Evolutionary conservation across 2,113 vertebrate genomes (phyloP).

Genomic region (Chloropsis hardwickii): DNA sequence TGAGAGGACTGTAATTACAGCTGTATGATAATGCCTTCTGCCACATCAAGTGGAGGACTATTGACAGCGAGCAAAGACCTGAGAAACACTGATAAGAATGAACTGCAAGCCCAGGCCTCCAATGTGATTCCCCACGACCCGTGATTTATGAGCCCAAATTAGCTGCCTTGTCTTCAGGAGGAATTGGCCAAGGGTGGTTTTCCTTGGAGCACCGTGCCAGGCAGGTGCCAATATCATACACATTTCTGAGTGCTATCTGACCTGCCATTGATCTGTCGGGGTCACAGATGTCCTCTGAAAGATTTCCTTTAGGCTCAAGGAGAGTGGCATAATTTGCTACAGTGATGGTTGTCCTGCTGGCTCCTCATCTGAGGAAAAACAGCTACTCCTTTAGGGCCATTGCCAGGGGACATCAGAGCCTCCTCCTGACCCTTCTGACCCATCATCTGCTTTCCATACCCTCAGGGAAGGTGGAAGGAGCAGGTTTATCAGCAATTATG

Average conservation of each 20-base stretch:
- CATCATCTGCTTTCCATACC: background rate
- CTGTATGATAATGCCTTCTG: background rate
- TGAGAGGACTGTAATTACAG: conserved; percentile 6
- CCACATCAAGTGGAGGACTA: background rate
- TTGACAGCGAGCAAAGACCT: background rate
- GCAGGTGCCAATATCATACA: background rate
- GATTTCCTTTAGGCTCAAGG: conserved; percentile 21
- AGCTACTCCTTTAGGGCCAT: background rate
- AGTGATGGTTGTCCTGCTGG: background rate
- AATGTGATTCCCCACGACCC: accelerated
- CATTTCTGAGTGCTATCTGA: conserved; percentile 29
- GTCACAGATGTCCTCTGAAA: conserved; percentile 26
- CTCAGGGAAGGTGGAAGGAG: background rate
- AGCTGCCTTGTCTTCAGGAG: background rate
- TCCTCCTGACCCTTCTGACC: background rate
- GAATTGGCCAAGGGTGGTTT: background rate
- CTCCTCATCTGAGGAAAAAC: background rate
- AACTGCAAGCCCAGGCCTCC: background rate
- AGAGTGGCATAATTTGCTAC: background rate
- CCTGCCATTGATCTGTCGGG: conserved; percentile 46
- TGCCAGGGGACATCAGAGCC: background rate
- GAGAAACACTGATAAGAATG: conserved; percentile 41
- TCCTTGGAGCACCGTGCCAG: background rate
- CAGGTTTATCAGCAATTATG: background rate
- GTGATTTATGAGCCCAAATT: conserved; percentile 23